Conservation (phyloP, 2,797 vertebrate species). For the Gambelia wislizenii region DNA sequence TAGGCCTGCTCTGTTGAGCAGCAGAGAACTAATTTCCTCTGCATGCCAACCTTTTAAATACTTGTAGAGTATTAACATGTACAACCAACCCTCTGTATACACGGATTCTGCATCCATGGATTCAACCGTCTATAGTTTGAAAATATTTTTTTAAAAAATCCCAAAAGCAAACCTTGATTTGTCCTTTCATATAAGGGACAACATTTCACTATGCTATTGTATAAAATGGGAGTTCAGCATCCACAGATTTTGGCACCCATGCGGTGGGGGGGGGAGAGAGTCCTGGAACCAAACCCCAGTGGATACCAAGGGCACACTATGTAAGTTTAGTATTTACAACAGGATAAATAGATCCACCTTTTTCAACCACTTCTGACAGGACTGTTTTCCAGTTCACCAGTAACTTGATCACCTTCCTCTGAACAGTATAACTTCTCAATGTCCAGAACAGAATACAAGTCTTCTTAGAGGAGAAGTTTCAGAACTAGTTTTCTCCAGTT, state of each 20-base stretch:
- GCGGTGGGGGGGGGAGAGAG: too few relatives aligned
- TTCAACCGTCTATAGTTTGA: too few relatives aligned
- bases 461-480: background rate
- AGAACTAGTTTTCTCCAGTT: background rate
- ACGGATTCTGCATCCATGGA: too few relatives aligned
- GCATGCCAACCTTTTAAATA: background rate
- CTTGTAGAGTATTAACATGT: background rate
- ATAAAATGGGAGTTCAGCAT: too few relatives aligned
- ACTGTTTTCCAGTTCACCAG: background rate
- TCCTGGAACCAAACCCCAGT: too few relatives aligned
- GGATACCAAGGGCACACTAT: too few relatives aligned
- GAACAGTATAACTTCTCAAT: background rate
- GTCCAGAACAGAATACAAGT: background rate
- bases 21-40: background rate
- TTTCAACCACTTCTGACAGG: background rate
- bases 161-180: too few relatives aligned
- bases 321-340: background rate
- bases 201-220: too few relatives aligned
- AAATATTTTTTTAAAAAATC: too few relatives aligned
- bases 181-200: too few relatives aligned
- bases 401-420: background rate
- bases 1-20: background rate
- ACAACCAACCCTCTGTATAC: too few relatives aligned
- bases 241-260: too few relatives aligned
- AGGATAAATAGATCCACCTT: background rate